Evolutionary conservation across 2,888 invertebrate genomes (phyloP).

Genomic region (Penaeus monodon): DNA sequence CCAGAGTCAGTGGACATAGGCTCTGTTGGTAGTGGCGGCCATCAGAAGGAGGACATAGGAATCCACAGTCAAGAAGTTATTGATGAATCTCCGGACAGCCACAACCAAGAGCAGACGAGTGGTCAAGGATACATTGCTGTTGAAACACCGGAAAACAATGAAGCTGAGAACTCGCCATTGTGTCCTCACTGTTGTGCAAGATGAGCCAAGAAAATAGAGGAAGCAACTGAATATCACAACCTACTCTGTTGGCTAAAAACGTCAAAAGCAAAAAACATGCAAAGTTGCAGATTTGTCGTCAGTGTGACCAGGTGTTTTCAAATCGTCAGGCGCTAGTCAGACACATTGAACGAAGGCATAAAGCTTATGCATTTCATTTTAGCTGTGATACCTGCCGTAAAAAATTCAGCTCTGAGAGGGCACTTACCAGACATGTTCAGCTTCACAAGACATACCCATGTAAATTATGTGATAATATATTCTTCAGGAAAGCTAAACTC

Average conservation of each 20-base stretch:
- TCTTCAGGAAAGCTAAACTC: constrained; percentile 54
- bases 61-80: too few relatives aligned
- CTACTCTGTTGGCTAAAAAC: constrained; percentile 59
- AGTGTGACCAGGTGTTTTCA: constrained; percentile 65
- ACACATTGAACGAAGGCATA: constrained; percentile 64
- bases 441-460: constrained; percentile 63
- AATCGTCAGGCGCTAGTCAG: constrained; percentile 61
- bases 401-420: constrained; percentile 61
- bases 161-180: not conserved
- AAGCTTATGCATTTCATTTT: constrained; percentile 48
- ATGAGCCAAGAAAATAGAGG: constrained; percentile 57
- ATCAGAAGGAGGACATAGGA: too few relatives aligned
- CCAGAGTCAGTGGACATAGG: too few relatives aligned
- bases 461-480: constrained; percentile 61
- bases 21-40: too few relatives aligned
- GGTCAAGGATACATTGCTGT: not conserved
- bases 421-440: constrained; percentile 58
- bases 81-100: not conserved
- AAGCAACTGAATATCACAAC: constrained; percentile 64
- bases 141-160: not conserved
- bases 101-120: not conserved
- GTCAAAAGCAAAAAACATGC: constrained; percentile 64
- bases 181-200: constrained; percentile 22
- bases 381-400: constrained; percentile 61
- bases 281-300: constrained; percentile 64